Percentiles rank a stretch among this genome's conserved stretches.
Evolutionary conservation across 2,888 invertebrate species (phyloP).

Genomic region (Petrolisthes manimaculis): DNA sequence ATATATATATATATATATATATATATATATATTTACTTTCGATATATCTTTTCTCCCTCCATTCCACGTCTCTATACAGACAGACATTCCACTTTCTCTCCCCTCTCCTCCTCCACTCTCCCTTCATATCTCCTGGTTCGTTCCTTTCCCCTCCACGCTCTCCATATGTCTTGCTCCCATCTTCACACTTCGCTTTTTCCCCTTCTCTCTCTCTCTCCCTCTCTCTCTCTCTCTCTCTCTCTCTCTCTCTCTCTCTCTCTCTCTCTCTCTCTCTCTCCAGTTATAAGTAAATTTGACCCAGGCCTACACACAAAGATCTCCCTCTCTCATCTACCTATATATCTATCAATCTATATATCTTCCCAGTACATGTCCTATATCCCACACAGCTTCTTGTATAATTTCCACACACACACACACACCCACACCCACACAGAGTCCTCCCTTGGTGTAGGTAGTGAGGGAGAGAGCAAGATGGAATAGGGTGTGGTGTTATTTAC

Average conservation of each 20-base stretch:
- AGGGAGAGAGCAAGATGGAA: neutral
- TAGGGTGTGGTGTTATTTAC: conserved; percentile 19
- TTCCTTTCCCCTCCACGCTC: neutral
- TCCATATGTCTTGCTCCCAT: neutral
- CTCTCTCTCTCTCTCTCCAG: neutral
- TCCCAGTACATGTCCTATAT: too few species aligned
- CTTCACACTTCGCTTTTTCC: neutral
- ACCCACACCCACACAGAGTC: too few species aligned
- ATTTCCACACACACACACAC: too few species aligned
- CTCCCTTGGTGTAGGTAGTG: too few species aligned
- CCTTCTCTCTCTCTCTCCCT: too few species aligned
- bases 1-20: neutral
- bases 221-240: neutral
- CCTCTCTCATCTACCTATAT: neutral
- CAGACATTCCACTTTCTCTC: neutral
- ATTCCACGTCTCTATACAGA: neutral
- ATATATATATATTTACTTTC: neutral
- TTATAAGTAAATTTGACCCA: neutral
- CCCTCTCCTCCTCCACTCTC: neutral
- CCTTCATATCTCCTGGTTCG: neutral
- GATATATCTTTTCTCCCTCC: neutral
- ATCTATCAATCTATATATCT: too few species aligned
- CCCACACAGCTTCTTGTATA: too few species aligned
- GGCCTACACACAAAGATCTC: too few species aligned
- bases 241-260: conserved; percentile 3